phyloP scores from a whole-genome alignment of 2,888 invertebrate species.

The Neoaliturus tenellus region DNA sequence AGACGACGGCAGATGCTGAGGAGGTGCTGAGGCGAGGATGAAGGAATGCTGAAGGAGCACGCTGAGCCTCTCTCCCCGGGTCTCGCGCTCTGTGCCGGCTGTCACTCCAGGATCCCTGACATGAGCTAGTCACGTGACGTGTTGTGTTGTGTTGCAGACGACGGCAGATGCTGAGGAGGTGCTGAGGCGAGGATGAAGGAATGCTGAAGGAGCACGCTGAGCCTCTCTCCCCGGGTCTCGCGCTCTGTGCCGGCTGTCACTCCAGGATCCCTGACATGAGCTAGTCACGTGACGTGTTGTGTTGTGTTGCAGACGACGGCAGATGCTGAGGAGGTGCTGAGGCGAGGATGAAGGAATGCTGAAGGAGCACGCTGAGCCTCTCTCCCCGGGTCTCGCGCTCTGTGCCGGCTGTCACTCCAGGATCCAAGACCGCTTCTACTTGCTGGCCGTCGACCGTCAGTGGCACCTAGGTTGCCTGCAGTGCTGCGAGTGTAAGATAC shows the following conservation, averaged over 20 bases:
- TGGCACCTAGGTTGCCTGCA: conserved; percentile 92
- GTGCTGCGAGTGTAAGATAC: conserved; percentile 90
- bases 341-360: conserved; percentile 61
- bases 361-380: conserved; percentile 68
- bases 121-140: too few species aligned
- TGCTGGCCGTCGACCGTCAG: conserved; percentile 90
- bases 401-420: conserved; percentile 69
- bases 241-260: conserved; percentile 69
- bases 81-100: conserved; percentile 66
- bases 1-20: conserved; percentile 7
- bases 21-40: conserved; percentile 23
- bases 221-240: conserved; percentile 69
- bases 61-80: conserved; percentile 70
- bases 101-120: conserved; percentile 75
- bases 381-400: conserved; percentile 68
- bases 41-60: conserved; percentile 66
- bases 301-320: not conserved
- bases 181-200: conserved; percentile 32
- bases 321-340: not conserved
- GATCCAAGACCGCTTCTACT: conserved; percentile 82
- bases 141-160: not conserved
- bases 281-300: too few species aligned
- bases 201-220: conserved; percentile 68
- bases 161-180: too few species aligned
- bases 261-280: conserved; percentile 76